These are phyloP conservation scores for Carlito syrichta DNA, from an alignment of 2,113 vertebrate species.

Conservation along the genomic window DNA sequence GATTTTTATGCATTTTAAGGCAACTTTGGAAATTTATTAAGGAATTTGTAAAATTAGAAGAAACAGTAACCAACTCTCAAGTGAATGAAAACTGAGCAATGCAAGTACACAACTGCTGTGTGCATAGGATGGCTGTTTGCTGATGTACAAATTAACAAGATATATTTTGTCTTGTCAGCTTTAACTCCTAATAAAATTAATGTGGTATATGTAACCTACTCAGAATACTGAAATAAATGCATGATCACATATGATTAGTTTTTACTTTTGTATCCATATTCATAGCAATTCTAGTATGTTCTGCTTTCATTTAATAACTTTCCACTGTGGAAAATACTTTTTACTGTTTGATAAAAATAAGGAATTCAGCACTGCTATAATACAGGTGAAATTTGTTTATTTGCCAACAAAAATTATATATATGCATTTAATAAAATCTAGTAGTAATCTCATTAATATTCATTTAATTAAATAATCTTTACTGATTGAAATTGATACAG, in stretches of 20 bases:
- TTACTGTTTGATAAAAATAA: background rate
- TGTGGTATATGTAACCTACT: background rate
- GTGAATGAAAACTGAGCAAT: background rate
- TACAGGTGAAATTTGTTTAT: background rate
- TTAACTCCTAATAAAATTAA: background rate
- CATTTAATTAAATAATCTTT: background rate
- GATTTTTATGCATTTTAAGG: conserved; percentile 45
- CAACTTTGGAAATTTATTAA: conserved; percentile 1
- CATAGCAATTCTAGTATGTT: background rate
- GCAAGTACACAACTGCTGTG: background rate
- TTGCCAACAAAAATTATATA: background rate
- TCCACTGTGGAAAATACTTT: background rate
- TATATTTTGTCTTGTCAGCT: background rate
- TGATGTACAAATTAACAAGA: background rate
- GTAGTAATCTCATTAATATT: too few relatives aligned
- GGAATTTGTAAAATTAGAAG: background rate
- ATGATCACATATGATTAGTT: fast-evolving
- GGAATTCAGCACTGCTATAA: background rate
- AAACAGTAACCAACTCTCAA: background rate
- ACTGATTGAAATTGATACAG: background rate
- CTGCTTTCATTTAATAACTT: background rate
- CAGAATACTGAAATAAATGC: background rate
- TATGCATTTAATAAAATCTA: background rate
- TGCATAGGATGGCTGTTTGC: background rate
- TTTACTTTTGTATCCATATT: background rate